Evolutionary conservation across 2,888 invertebrate species (phyloP), one percentile per base, ranked within the genome.

Genomic region (Colletes collaris): DNA sequence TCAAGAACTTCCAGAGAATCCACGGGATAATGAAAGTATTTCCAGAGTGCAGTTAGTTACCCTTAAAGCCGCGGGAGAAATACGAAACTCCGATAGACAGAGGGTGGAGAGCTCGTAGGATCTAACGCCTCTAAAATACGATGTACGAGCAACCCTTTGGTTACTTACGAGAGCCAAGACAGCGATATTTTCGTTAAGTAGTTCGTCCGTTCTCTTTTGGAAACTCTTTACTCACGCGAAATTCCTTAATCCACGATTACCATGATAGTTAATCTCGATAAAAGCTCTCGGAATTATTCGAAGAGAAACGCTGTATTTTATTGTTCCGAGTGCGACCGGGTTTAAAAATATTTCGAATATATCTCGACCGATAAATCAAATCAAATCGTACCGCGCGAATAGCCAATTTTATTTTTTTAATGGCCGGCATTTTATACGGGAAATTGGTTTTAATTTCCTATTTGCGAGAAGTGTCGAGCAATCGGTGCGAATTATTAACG

Each of bases 1-100:
- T 7, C 27, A 4, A 7, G 53, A 44, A 4, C 35, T 53, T 10
- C 52, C 37, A 7, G 52, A 27, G 27, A 49, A 11, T 8, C 16
- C 13, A 11, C 0, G 13, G 52, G 13, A 44, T 64, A 70, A 70
- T 19, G 63, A 56, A 70, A 70, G 70, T 70, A 70, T 63, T 55
- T 55, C 10, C 55, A 16, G 13, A 37, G 10, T 16, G 16, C 55
- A n/a, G 63, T 70, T 55, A 37, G 55, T 49, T 46, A 67, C 46
- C 49, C 35, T 56, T 56, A 49, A 67, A 67, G 19, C 46, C 53
- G 16, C 13, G 0, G 27, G 16, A 44, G 44, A 62, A 16, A 62
- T 40, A 44, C n/a, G 16, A 37, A 46, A 16, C 16, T 19, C 16
- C 53, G 69, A 53, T 13, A 37, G 40, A 37, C 13, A 27, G 46